Evolutionary conservation across 2,797 vertebrate species (phyloP).

Genomic region (Micromesistius poutassou): DNA sequence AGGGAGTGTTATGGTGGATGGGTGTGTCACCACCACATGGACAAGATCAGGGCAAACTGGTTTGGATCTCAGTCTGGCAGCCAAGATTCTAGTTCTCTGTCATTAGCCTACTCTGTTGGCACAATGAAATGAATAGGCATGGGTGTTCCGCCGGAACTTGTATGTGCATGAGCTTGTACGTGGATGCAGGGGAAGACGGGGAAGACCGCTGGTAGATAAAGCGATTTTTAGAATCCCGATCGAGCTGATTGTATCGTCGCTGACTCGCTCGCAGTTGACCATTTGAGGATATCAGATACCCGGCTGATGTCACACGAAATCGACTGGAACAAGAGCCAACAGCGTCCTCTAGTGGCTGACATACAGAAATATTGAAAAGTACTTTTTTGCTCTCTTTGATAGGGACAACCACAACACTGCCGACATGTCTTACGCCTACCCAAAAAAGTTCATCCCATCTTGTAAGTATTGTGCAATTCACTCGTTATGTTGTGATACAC

Average conservation of each 20-base stretch:
- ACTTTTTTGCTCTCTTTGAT: slow-evolving; percentile 9
- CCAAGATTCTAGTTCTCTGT: slow-evolving; percentile 23
- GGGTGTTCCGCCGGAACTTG: background rate
- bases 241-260: background rate
- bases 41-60: slow-evolving; percentile 68
- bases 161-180: background rate
- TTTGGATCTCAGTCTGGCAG: slow-evolving; percentile 45
- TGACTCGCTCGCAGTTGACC: background rate
- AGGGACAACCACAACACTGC: slow-evolving; percentile 24
- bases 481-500: background rate
- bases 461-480: slow-evolving; percentile 42
- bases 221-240: background rate
- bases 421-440: slow-evolving; percentile 34
- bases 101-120: background rate
- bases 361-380: background rate
- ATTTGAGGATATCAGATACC: background rate
- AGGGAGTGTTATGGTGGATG: slow-evolving; percentile 61
- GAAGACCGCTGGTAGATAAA: background rate
- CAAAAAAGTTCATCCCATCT: slow-evolving; percentile 8
- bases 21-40: slow-evolving; percentile 48
- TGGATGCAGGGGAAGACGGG: background rate
- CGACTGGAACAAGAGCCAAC: slow-evolving; percentile 4
- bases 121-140: background rate
- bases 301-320: background rate
- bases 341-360: slow-evolving; percentile 45